Percentiles rank a stretch among this genome's conserved stretches.
These are phyloP conservation scores for Hoplostethus mediterraneus DNA, from an alignment of 2,797 vertebrate genomes.

Conservation along the genomic window DNA sequence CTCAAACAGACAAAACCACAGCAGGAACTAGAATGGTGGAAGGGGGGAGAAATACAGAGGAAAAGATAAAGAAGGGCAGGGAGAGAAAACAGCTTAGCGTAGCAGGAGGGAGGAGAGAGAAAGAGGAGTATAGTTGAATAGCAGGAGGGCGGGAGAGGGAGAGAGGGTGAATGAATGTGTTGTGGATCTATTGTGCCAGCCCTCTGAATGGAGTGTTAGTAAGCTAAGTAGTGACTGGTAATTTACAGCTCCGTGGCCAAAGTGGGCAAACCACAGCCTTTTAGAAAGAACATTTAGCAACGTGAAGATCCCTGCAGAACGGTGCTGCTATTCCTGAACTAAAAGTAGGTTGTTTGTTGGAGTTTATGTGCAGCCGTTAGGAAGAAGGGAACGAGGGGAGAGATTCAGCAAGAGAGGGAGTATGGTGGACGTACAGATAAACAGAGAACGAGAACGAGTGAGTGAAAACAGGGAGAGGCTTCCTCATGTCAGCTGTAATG, in stretches of 20 bases:
- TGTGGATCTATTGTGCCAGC: constrained; percentile 72
- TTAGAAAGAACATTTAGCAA: constrained; percentile 61
- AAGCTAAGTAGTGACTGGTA: constrained; percentile 79
- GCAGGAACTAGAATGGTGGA: constrained; percentile 69
- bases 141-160: constrained; percentile 62
- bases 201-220: constrained; percentile 79
- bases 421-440: not conserved
- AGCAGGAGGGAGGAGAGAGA: constrained; percentile 67
- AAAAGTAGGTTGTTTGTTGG: constrained; percentile 53
- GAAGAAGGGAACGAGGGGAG: not conserved
- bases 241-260: constrained; percentile 74
- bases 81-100: constrained; percentile 73
- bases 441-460: not conserved
- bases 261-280: constrained; percentile 75
- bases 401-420: not conserved
- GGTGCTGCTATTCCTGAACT: constrained; percentile 40
- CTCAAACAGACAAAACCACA: constrained; percentile 78
- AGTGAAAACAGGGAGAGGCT: not conserved
- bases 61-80: constrained; percentile 60
- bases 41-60: constrained; percentile 40
- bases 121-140: constrained; percentile 73
- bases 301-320: constrained; percentile 38
- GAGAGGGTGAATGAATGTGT: constrained; percentile 74
- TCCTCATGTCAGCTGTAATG: constrained; percentile 1
- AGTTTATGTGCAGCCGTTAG: constrained; percentile 30